These are phyloP conservation scores for Mesoligia furuncula DNA, from an alignment of 2,888 invertebrate genomes.

Conservation along the genomic window DNA sequence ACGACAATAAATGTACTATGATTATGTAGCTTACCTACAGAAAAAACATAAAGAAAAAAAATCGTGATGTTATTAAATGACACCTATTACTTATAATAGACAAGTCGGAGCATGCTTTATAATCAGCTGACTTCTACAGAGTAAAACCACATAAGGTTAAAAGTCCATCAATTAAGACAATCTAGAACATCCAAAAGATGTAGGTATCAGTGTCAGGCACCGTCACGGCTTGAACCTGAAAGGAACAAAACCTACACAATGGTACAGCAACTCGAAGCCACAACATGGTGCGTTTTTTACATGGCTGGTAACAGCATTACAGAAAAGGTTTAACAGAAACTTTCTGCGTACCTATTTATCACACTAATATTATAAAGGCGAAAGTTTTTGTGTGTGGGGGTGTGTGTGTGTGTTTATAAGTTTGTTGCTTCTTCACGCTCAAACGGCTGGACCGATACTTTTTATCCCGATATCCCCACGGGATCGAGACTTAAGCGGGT, in stretches of 20 bases:
- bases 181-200: background rate
- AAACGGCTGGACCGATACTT: too few relatives aligned
- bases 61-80: background rate
- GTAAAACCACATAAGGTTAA: background rate
- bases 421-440: too few relatives aligned
- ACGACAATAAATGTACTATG: too few relatives aligned
- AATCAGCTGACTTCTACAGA: background rate
- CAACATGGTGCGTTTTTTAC: background rate
- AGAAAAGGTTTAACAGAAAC: background rate
- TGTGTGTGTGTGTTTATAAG: too few relatives aligned
- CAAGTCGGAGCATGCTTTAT: background rate
- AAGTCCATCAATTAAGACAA: background rate
- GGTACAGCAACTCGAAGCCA: background rate
- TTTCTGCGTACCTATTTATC: background rate
- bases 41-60: too few relatives aligned
- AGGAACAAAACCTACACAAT: background rate
- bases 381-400: too few relatives aligned
- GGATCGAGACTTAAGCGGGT: too few relatives aligned
- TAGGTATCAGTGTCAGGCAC: background rate
- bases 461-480: too few relatives aligned
- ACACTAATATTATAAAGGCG: too few relatives aligned
- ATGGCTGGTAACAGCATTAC: background rate
- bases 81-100: background rate
- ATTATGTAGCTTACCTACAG: too few relatives aligned
- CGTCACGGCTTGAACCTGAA: too few relatives aligned